Base-by-base conservation (phyloP, 2,888 invertebrate genomes). In the Hyposoter didymator region DNA sequence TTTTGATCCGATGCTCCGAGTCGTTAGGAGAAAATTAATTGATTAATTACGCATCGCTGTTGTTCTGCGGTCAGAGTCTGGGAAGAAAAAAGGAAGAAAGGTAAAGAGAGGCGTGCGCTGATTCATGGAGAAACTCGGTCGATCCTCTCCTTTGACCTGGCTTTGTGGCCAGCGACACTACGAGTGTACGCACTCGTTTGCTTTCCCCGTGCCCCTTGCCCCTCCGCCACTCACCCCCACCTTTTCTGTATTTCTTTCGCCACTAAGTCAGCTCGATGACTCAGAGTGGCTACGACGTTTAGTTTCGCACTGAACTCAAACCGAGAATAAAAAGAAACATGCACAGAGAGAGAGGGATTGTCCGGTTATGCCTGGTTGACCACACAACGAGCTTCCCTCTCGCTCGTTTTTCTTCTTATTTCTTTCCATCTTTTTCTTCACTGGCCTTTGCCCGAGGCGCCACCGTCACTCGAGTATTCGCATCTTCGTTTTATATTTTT, bases 71-170 rank as follows among this genome's bases (percentile, higher is more conserved):
- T 14, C 22, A 43, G 22, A n/a, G n/a, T 14, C 12, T 4, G n/a
- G 19, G 5, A 49, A 17, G 28, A 47, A 49, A 45, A 49, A 67
- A 22, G 52, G 64, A 62, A 39, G 52, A 49, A 45, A 74, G 49
- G 66, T 17, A 52, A 73, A 76, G 45, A 4, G 32, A 78, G 10
- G 47, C 35, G 76, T 73, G 83, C 66, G 83, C 85, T 76, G 83
- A 85, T 85, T 83, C 85, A 80, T 67, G 85, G 83, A 80, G 85
- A 85, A 85, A 85, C 85, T 85, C 85, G 85, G 85, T 85, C 85
- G 83, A 82, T 82, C 76, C 80, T 85, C 85, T 85, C 80, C 85
- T 85, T 80, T 85, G 85, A 85, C 85, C 85, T 80, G 85, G 45
- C 83, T 78, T 32, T 78, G 70, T 70, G 78, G 39, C 32, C 81